A percentile compares a stretch with the other conserved stretches of the same genome.
phyloP scores from a whole-genome alignment of 2,113 vertebrate species.

The Lipotes vexillifer region DNA sequence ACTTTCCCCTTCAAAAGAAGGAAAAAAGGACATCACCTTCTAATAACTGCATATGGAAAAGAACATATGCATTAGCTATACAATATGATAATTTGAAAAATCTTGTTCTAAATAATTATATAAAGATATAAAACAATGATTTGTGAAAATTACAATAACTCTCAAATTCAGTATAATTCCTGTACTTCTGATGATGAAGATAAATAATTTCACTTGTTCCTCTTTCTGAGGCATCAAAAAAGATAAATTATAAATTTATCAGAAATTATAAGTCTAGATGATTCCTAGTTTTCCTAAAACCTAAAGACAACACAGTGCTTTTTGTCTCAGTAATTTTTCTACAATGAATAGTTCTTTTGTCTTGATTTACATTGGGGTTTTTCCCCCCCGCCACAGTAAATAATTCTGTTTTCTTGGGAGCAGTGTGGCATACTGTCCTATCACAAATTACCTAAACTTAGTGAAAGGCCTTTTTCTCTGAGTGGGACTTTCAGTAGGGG shows the following conservation, averaged over 20 bases:
- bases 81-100: not conserved
- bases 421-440: not conserved
- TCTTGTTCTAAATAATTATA: not conserved
- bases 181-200: not conserved
- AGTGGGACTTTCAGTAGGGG: slow-evolving; percentile 39
- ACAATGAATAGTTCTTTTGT: slow-evolving; percentile 44
- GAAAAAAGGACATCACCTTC: not conserved
- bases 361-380: not conserved
- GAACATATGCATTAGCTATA: not conserved
- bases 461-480: not conserved
- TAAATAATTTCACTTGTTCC: not conserved
- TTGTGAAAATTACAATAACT: not conserved
- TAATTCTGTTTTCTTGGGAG: not conserved
- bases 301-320: not conserved
- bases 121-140: not conserved
- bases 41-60: not conserved
- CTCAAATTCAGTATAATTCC: not conserved
- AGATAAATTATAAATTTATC: not conserved
- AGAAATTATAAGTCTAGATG: not conserved
- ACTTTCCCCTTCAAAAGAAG: not conserved
- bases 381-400: not conserved
- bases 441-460: not conserved
- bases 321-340: not conserved
- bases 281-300: not conserved
- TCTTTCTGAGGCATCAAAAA: not conserved